phyloP scores from a whole-genome alignment of 2,797 vertebrate species.

The Periophthalmus magnuspinnatus region DNA sequence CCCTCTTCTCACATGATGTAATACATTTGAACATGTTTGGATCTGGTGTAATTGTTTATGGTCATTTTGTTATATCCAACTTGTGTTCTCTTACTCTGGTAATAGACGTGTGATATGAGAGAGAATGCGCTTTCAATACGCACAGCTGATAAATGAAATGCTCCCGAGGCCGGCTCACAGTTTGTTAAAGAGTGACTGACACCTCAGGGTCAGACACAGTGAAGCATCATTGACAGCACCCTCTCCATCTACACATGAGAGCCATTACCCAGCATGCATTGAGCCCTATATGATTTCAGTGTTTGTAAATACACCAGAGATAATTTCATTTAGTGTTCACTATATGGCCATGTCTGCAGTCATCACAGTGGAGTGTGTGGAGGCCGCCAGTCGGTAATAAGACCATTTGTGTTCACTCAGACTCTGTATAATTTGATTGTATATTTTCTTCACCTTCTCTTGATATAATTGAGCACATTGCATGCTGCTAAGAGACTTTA shows the following conservation, averaged over 20 bases:
- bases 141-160: constrained; percentile 38
- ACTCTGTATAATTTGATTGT: constrained; percentile 32
- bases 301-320: constrained; percentile 11
- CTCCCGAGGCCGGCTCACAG: constrained; percentile 12
- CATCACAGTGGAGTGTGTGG: background rate
- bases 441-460: constrained; percentile 32
- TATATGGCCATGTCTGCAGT: constrained; percentile 4
- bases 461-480: background rate
- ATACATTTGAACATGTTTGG: too few species aligned
- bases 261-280: background rate
- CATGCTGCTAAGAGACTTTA: background rate
- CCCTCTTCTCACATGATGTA: background rate
- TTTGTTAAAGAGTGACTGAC: constrained; percentile 32
- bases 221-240: background rate
- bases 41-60: too few species aligned
- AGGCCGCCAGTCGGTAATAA: constrained; percentile 33
- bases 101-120: background rate
- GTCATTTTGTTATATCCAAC: too few species aligned
- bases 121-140: constrained; percentile 14
- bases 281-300: background rate
- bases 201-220: constrained; percentile 33
- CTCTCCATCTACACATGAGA: background rate
- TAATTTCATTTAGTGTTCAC: constrained; percentile 16
- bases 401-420: constrained; percentile 28
- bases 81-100: too few species aligned